These are phyloP conservation scores for Acestrorhynchus altus DNA, from an alignment of 2,797 vertebrate species.

Conservation along the genomic window DNA sequence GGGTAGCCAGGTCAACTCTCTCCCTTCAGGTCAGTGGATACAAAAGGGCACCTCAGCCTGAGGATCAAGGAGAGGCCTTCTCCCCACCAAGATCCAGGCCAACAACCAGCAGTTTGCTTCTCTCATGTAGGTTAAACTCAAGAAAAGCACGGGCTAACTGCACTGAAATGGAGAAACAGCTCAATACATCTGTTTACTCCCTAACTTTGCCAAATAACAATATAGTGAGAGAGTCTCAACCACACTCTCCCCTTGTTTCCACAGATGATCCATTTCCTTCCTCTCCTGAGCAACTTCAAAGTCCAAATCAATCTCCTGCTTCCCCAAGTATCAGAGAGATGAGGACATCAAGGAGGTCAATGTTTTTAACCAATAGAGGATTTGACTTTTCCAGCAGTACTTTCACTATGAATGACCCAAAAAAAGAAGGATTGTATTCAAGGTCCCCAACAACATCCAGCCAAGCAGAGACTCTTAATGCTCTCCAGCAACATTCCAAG, in stretches of 20 bases:
- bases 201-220: constrained; percentile 48
- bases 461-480: constrained; percentile 5
- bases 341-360: constrained; percentile 1
- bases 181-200: constrained; percentile 36
- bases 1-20: constrained; percentile 42
- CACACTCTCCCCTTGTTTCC: constrained; percentile 42
- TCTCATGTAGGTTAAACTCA: constrained; percentile 70
- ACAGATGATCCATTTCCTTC: constrained; percentile 14
- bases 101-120: constrained; percentile 76
- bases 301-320: constrained; percentile 15
- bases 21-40: constrained; percentile 56
- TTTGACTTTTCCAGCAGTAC: constrained; percentile 35
- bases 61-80: constrained; percentile 51
- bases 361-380: constrained; percentile 37
- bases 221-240: constrained; percentile 48
- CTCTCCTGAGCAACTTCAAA: constrained; percentile 20
- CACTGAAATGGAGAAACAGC: constrained; percentile 49
- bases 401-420: background rate
- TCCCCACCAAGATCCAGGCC: constrained; percentile 72
- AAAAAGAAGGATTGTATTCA: constrained; percentile 6
- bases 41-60: constrained; percentile 58
- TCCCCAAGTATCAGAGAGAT: constrained; percentile 13
- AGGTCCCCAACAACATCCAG: constrained; percentile 7
- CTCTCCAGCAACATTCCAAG: background rate
- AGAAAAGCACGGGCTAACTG: constrained; percentile 52